Conservation (phyloP, 1,140 invertebrate species). For the Scylla paramamosain region DNA sequence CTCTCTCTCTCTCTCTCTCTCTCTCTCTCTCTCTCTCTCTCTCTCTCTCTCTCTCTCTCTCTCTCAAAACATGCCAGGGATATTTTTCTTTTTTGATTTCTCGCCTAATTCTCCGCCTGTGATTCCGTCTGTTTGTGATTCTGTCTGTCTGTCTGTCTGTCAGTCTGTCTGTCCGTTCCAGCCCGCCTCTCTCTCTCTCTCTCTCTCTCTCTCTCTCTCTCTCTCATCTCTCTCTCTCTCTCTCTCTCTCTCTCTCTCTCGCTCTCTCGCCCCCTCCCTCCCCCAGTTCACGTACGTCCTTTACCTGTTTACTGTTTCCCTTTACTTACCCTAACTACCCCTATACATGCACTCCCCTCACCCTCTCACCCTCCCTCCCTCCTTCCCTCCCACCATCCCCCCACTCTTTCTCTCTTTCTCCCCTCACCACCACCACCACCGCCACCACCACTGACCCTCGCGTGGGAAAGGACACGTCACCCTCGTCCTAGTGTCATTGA, state of each 20-base stretch:
- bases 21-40: constrained; percentile 35
- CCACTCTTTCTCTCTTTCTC: neutral
- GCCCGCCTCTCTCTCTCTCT: neutral
- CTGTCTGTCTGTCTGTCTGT: neutral
- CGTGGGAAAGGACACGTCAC: constrained; percentile 57
- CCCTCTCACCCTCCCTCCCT: neutral
- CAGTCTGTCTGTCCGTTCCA: neutral
- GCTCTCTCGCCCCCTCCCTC: constrained; percentile 4
- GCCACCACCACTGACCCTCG: neutral
- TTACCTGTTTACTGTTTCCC: neutral
- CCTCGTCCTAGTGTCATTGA: constrained; percentile 42
- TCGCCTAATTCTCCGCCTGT: too few relatives aligned
- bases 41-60: constrained; percentile 42
- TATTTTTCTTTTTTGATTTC: too few relatives aligned
- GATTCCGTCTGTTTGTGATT: too few relatives aligned
- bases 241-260: neutral
- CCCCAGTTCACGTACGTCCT: neutral
- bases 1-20: neutral
- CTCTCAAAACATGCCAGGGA: neutral
- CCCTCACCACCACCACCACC: neutral
- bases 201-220: constrained; percentile 17
- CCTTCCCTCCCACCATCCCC: neutral
- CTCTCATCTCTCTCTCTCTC: neutral
- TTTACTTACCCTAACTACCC: neutral
- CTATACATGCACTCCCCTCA: too few relatives aligned